These are phyloP conservation scores for Caerostris extrusa DNA, from an alignment of 1,140 invertebrate genomes.

Conservation along the genomic window DNA sequence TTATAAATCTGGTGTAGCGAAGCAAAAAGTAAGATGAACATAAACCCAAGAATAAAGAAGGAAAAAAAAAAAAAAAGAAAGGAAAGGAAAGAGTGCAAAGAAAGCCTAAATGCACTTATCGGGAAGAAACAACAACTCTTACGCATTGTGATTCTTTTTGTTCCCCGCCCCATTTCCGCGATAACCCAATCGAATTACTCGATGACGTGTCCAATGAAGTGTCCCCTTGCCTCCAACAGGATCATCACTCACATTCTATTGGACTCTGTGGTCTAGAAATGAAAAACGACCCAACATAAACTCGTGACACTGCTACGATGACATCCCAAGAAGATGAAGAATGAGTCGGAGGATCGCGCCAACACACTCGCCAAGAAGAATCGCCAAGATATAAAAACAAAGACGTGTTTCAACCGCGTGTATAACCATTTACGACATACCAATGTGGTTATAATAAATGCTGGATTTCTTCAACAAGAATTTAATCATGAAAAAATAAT, in stretches of 20 bases:
- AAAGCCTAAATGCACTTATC: slow-evolving; percentile 42
- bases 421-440: too few species aligned
- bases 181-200: slow-evolving; percentile 68
- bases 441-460: too few species aligned
- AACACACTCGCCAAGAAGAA: neutral
- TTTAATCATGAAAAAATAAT: too few species aligned
- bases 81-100: neutral
- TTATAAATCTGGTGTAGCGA: neutral
- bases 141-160: slow-evolving; percentile 11
- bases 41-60: neutral
- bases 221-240: slow-evolving; percentile 4
- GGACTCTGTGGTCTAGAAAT: slow-evolving; percentile 64
- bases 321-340: slow-evolving; percentile 33
- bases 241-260: slow-evolving; percentile 69
- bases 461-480: too few species aligned
- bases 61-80: neutral
- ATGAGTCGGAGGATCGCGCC: neutral
- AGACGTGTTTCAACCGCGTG: too few species aligned
- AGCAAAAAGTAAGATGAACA: neutral
- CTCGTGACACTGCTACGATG: slow-evolving; percentile 41
- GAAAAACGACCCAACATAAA: slow-evolving; percentile 54
- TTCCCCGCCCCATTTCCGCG: slow-evolving; percentile 6
- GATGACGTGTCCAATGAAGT: slow-evolving; percentile 74
- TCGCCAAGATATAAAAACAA: neutral
- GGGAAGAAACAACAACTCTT: neutral